Percentiles rank a stretch among this genome's conserved stretches.
These are phyloP conservation scores for Gambusia affinis DNA, from an alignment of 2,113 vertebrate genomes.

Conservation along the genomic window DNA sequence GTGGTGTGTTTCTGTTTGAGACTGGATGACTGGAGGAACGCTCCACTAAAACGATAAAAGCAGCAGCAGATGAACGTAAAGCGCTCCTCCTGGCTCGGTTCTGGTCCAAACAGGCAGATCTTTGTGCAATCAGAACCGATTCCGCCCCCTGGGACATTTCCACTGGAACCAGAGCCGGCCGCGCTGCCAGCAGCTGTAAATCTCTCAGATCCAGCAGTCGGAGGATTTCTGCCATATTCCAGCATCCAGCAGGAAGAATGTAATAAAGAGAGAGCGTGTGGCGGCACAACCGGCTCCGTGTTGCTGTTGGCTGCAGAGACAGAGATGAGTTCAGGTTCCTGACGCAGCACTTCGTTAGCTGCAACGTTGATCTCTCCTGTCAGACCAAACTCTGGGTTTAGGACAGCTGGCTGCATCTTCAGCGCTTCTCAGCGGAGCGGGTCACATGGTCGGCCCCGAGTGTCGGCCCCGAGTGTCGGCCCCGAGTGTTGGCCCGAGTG, in stretches of 20 bases:
- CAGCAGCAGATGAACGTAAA: not conserved
- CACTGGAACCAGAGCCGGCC: not conserved
- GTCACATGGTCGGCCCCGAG: too few relatives aligned
- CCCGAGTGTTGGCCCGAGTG: too few relatives aligned
- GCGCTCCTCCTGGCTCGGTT: not conserved
- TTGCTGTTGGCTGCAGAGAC: conserved; percentile 19
- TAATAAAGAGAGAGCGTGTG: conserved; percentile 21
- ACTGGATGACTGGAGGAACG: too few relatives aligned
- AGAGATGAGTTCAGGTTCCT: conserved; percentile 1
- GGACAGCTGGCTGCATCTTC: not conserved
- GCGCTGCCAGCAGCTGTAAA: conserved; percentile 27
- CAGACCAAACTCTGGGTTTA: not conserved
- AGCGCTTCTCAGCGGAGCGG: too few relatives aligned
- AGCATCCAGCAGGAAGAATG: conserved; percentile 6
- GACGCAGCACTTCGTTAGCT: not conserved
- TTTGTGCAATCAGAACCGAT: not conserved
- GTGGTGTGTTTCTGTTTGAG: too few relatives aligned
- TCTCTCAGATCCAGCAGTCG: conserved; percentile 17
- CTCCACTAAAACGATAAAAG: not conserved
- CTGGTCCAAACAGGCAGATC: not conserved
- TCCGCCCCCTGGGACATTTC: not conserved
- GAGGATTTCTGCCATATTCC: conserved; percentile 18
- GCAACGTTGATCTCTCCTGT: not conserved
- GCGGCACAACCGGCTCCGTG: conserved; percentile 18
- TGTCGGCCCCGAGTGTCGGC: too few relatives aligned